These are phyloP conservation scores for Alligator mississippiensis DNA, from an alignment of 2,113 vertebrate species.

Conservation along the genomic window DNA sequence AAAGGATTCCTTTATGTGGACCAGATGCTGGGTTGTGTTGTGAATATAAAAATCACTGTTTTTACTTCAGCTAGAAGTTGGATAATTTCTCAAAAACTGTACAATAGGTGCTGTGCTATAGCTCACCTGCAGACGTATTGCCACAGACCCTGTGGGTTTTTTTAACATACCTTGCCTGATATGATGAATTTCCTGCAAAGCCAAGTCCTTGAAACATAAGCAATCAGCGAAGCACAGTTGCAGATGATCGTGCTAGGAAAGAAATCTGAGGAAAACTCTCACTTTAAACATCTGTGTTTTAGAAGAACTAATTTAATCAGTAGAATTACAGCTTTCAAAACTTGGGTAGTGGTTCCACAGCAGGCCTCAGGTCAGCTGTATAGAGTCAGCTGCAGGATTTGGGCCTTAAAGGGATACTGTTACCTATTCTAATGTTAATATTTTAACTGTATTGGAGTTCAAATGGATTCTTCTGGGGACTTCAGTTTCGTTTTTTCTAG, in stretches of 20 bases:
- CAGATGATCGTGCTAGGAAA: conserved; percentile 3
- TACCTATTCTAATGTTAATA: not conserved
- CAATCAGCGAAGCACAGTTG: conserved; percentile 30
- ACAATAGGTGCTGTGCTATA: conserved; percentile 1
- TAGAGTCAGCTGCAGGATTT: not conserved
- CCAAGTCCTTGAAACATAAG: conserved; percentile 40
- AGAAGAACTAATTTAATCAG: conserved; percentile 13
- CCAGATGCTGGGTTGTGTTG: not conserved
- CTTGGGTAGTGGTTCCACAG: not conserved
- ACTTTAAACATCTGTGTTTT: conserved; percentile 27
- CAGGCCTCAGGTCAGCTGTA: not conserved
- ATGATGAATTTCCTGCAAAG: conserved; percentile 39
- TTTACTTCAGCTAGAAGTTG: conserved; percentile 27
- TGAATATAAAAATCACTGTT: conserved; percentile 36
- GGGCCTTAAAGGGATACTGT: not conserved
- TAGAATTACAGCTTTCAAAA: not conserved
- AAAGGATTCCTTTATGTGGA: not conserved
- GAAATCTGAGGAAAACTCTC: not conserved
- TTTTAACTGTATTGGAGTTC: not conserved
- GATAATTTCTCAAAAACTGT: conserved; percentile 31
- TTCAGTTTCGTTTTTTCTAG: too few relatives aligned
- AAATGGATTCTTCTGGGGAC: not conserved
- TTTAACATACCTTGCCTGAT: conserved; percentile 9
- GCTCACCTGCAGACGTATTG: not conserved
- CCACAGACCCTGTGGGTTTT: not conserved